Conservation (phyloP, 2,797 vertebrate species). For the Acanthornis magna region DNA sequence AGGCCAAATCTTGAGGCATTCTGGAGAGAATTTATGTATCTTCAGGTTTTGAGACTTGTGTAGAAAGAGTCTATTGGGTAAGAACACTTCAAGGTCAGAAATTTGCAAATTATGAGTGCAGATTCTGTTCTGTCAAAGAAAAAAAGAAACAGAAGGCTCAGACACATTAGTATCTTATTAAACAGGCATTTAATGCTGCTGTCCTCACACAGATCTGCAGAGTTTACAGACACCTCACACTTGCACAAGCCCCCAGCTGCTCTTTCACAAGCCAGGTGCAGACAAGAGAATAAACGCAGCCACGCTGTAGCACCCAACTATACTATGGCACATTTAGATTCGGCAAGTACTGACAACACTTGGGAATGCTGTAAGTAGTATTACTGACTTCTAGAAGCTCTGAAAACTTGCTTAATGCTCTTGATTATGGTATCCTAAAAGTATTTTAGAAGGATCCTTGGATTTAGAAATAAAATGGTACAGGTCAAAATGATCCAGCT, state of each 20-base stretch:
- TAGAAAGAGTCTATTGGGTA: not conserved
- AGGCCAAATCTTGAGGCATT: constrained; percentile 15
- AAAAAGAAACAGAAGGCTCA: not conserved
- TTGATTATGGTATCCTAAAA: not conserved
- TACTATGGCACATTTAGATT: rapidly evolving
- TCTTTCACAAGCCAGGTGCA: not conserved
- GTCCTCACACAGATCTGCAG: not conserved
- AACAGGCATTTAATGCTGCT: not conserved
- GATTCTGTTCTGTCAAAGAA: not conserved
- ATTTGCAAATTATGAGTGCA: not conserved
- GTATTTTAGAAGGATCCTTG: not conserved
- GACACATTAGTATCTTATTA: not conserved
- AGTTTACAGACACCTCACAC: not conserved
- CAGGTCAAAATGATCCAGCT: not conserved
- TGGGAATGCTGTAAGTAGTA: not conserved
- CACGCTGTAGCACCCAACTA: not conserved
- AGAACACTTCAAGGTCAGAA: not conserved
- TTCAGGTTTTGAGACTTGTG: constrained; percentile 3
- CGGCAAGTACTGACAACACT: not conserved
- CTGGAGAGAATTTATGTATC: constrained; percentile 11
- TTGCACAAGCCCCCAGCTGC: not conserved
- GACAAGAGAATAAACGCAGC: not conserved
- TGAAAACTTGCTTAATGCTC: not conserved
- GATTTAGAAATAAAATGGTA: not conserved
- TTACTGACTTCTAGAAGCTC: not conserved